Conservation (phyloP, 1,140 invertebrate genomes). For the Hylaeus anthracinus region DNA sequence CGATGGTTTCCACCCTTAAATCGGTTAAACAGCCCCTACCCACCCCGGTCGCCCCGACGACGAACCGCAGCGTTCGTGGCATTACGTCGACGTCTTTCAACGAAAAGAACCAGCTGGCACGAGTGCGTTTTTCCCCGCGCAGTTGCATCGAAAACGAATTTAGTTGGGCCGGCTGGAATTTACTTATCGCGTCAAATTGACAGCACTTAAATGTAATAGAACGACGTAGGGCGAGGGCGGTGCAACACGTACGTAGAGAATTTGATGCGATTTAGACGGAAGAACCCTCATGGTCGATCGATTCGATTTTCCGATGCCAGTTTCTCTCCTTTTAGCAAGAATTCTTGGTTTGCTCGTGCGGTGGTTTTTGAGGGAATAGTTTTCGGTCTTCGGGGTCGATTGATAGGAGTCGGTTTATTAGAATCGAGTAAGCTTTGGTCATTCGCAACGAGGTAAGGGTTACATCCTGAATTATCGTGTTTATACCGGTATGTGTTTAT, state of each 20-base stretch:
- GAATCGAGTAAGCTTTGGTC: too few relatives aligned
- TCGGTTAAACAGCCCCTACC: conserved; percentile 22
- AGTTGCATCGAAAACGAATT: conserved; percentile 33
- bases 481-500: too few relatives aligned
- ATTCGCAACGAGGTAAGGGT: too few relatives aligned
- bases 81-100: conserved; percentile 1
- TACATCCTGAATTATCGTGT: too few relatives aligned
- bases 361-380: too few relatives aligned
- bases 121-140: conserved; percentile 10
- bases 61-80: neutral
- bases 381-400: too few relatives aligned
- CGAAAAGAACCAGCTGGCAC: conserved; percentile 4
- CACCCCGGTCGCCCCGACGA: neutral
- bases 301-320: conserved; percentile 46
- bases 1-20: conserved; percentile 38
- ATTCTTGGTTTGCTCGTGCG: too few relatives aligned
- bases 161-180: conserved; percentile 38
- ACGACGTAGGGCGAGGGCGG: conserved; percentile 20
- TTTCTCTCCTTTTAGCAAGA: neutral
- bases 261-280: conserved; percentile 52
- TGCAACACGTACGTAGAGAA: conserved; percentile 47
- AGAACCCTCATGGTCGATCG: conserved; percentile 34
- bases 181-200: conserved; percentile 51
- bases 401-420: too few relatives aligned
- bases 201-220: conserved; percentile 31